Evolutionary conservation across 2,888 invertebrate genomes (phyloP), one percentile per base, ranked within the genome.

Genomic region (Polydesmus complanatus): DNA sequence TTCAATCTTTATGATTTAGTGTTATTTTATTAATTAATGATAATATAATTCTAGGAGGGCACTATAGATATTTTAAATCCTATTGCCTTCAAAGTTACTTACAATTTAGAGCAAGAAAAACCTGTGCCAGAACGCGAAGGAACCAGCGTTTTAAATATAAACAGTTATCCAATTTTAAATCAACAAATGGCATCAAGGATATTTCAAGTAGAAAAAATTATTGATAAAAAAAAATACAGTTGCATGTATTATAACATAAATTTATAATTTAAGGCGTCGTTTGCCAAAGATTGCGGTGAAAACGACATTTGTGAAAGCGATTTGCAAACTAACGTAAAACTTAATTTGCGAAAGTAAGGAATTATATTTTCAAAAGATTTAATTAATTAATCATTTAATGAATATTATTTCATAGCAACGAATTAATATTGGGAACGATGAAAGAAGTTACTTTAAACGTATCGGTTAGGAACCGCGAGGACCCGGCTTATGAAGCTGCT

Each of bases 401-500:
- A 5, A 37, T 37, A 37, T 8, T 37, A 14, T 27, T 62, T 58
- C 25, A 2, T 23, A 67, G 69, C 48, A 72, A 72, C 64, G 70
- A 74, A 23, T 62, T 75, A 60, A 74, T 78, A 47, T 74, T 90
- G 67, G 91, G 90, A 0, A 81, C 85, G 68, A 81, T 83, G 59
- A 82, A 86, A 61, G 88, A 88, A 70, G 80, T 94, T 27, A 80
- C 83, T 59, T 77, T 96, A 0, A 81, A 85, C 37, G 81, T 90
- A 14, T 81, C 79, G 11, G 82, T 90, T 1, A 80, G 79, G 60
- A 96, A 96, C 73, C 73, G 78, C 23, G 86, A 85, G 0, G 95
- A 96, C 71, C 87, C 92, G 0, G 93, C 93, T 0, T 94, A 93
- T 69, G 91, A 92, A 73, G 83, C 90, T 0, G 85, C 86, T 68